These are phyloP conservation scores for Pycnomerus fuliginosus DNA, from an alignment of 2,888 invertebrate genomes.

Conservation along the genomic window DNA sequence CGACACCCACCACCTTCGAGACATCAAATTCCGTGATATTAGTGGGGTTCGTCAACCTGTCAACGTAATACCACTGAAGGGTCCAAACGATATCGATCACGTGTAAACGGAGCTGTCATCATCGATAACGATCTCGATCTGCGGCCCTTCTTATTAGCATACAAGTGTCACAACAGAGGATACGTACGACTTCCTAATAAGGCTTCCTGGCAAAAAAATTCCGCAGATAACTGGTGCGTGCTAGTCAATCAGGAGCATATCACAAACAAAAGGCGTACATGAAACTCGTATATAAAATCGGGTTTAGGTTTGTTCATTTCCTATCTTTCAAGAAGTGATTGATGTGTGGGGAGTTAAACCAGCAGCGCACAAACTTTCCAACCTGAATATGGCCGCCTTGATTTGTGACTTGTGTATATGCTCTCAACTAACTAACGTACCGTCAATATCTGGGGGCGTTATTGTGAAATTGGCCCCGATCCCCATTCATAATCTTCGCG, in stretches of 20 bases:
- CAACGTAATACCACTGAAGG: slow-evolving; percentile 23
- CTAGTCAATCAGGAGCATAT: slow-evolving; percentile 39
- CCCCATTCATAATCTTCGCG: too few relatives aligned
- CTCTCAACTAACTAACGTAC: slow-evolving; percentile 12
- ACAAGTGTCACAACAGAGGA: slow-evolving; percentile 23
- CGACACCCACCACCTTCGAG: slow-evolving; percentile 30
- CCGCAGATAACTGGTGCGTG: slow-evolving; percentile 29
- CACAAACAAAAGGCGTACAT: slow-evolving; percentile 41
- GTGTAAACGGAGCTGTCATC: slow-evolving; percentile 34
- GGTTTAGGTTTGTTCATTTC: slow-evolving; percentile 53
- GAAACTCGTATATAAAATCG: slow-evolving; percentile 45
- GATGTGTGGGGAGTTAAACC: slow-evolving; percentile 46
- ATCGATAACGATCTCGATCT: slow-evolving; percentile 38
- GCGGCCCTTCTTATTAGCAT: slow-evolving; percentile 36
- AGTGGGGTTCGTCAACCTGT: slow-evolving; percentile 36
- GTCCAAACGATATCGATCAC: slow-evolving; percentile 29
- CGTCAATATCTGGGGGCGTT: slow-evolving; percentile 12
- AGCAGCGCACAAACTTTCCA: slow-evolving; percentile 32
- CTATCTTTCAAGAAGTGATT: slow-evolving; percentile 53
- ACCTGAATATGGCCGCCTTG: slow-evolving; percentile 36
- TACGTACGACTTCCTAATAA: slow-evolving; percentile 16
- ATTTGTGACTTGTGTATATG: slow-evolving; percentile 29
- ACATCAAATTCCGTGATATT: slow-evolving; percentile 35
- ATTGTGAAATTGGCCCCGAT: too few relatives aligned
- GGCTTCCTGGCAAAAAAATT: background rate